phyloP scores from a whole-genome alignment of 1,140 invertebrate genomes.

The Leptestheria dahalacensis region DNA sequence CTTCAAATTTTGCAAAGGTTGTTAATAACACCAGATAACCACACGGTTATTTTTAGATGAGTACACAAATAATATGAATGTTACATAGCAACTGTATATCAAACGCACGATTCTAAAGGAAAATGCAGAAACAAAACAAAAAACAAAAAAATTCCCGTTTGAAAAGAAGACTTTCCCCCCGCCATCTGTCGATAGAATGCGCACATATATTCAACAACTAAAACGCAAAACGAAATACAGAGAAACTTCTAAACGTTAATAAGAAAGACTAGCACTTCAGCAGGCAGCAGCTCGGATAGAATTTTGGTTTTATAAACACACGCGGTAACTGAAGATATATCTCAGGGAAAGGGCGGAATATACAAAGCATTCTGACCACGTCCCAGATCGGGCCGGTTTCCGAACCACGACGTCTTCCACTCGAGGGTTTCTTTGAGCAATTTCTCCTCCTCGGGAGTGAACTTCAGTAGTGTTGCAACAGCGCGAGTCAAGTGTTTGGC shows the following conservation, averaged over 20 bases:
- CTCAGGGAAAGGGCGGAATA: slow-evolving; percentile 29
- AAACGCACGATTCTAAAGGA: too few relatives aligned
- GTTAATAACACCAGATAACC: too few relatives aligned
- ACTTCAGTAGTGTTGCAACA: slow-evolving; percentile 64
- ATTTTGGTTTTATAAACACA: background rate
- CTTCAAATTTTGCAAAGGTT: too few relatives aligned
- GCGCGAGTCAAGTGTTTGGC: slow-evolving; percentile 77
- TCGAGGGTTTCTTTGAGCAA: slow-evolving; percentile 71
- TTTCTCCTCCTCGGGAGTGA: slow-evolving; percentile 72
- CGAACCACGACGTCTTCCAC: slow-evolving; percentile 78
- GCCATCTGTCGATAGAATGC: too few relatives aligned
- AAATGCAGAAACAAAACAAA: too few relatives aligned
- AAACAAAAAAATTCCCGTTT: too few relatives aligned
- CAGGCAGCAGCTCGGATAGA: background rate
- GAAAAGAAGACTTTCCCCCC: too few relatives aligned
- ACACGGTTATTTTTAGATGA: too few relatives aligned
- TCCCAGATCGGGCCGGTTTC: slow-evolving; percentile 42
- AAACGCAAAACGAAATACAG: background rate
- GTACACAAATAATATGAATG: too few relatives aligned
- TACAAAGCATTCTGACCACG: slow-evolving; percentile 40
- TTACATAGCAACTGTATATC: too few relatives aligned
- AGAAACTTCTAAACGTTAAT: background rate
- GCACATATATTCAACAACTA: too few relatives aligned
- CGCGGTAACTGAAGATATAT: background rate
- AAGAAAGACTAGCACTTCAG: background rate